Conservation (phyloP, 1,140 invertebrate species). For the Harlomillsia oculata region DNA sequence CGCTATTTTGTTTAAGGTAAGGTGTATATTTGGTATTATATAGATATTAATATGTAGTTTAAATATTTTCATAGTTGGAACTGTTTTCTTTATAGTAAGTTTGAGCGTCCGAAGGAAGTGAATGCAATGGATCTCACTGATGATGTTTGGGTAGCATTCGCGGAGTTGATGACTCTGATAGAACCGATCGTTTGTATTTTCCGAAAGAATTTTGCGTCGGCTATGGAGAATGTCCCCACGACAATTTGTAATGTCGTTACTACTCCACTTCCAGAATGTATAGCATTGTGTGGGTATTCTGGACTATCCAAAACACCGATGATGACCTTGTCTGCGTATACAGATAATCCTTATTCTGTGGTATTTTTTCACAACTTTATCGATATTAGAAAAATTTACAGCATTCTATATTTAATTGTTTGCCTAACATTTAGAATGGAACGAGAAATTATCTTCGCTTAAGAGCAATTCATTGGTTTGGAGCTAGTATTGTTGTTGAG, state of each 20-base stretch:
- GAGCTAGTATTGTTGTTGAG: too few species aligned
- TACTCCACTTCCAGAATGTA: constrained; percentile 2
- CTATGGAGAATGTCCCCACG: too few species aligned
- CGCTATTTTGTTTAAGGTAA: not conserved
- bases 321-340: not conserved
- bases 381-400: too few species aligned
- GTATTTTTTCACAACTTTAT: not conserved
- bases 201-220: not conserved
- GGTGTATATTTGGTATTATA: not conserved
- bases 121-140: not conserved
- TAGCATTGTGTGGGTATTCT: not conserved
- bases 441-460: too few species aligned
- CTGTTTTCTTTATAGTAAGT: not conserved
- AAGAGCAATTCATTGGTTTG: too few species aligned
- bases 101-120: not conserved
- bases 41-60: not conserved
- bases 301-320: not conserved
- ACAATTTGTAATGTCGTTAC: not conserved
- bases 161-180: not conserved
- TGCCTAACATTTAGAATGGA: too few species aligned
- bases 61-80: not conserved
- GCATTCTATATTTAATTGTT: too few species aligned
- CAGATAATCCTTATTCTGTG: not conserved
- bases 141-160: constrained; percentile 11
- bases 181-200: not conserved